Conservation (phyloP, 2,888 invertebrate species). For the Drosophila prolongata region DNA sequence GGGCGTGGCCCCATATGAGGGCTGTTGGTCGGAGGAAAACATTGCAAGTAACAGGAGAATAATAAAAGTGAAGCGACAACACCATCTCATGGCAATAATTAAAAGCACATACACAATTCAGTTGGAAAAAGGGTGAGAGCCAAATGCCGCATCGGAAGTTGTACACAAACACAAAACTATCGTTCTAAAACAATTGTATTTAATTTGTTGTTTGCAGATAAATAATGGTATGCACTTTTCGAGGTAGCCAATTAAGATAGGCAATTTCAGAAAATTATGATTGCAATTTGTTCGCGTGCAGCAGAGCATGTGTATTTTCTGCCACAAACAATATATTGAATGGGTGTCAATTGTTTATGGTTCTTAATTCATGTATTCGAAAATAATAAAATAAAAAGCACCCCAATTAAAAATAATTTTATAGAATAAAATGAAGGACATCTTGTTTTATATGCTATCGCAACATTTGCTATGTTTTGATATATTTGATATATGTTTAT, state of each 20-base stretch:
- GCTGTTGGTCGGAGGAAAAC: constrained; percentile 5
- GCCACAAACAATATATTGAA: too few relatives aligned
- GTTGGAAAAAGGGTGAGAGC: constrained; percentile 1
- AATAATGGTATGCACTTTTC: constrained; percentile 2
- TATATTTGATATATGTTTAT: too few relatives aligned
- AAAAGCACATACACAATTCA: constrained; percentile 61
- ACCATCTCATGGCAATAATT: constrained; percentile 63
- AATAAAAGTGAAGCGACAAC: constrained; percentile 34
- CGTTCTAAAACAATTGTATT: background rate
- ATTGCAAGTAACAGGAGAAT: constrained; percentile 35
- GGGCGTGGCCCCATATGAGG: constrained; percentile 27
- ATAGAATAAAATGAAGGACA: too few relatives aligned
- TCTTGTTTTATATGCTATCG: too few relatives aligned
- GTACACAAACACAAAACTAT: constrained; percentile 8
- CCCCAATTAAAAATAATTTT: too few relatives aligned
- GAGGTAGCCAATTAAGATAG: background rate
- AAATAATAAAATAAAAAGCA: too few relatives aligned
- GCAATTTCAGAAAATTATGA: background rate
- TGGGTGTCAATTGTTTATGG: too few relatives aligned
- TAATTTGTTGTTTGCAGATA: background rate
- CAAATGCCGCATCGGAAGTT: constrained; percentile 11
- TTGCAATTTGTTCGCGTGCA: background rate
- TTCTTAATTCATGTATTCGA: too few relatives aligned
- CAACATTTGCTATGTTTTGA: too few relatives aligned
- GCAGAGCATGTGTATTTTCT: background rate